phyloP scores from a whole-genome alignment of 2,797 vertebrate species.

The Chromis chromis region DNA sequence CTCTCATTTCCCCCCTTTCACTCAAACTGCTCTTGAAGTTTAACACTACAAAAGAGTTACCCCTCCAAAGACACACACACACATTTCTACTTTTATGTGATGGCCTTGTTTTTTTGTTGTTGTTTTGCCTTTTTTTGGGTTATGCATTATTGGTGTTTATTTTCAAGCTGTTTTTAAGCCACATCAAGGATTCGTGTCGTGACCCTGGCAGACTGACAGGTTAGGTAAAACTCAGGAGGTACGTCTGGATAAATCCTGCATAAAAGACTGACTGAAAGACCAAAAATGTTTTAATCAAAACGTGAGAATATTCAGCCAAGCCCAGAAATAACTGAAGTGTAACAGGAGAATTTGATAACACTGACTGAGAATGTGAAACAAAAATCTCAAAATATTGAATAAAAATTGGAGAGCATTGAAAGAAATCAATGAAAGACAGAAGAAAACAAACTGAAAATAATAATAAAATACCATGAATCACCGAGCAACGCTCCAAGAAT shows the following conservation, averaged over 20 bases:
- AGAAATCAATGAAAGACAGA: no score
- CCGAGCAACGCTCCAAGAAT: no score
- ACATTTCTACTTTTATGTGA: conserved; percentile 47
- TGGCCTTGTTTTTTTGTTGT: conserved; percentile 18
- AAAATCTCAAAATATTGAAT: neutral
- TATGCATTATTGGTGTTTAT: conserved; percentile 31
- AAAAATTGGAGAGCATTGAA: no score
- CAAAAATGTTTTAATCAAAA: neutral
- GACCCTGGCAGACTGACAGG: conserved; percentile 39
- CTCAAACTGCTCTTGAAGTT: conserved; percentile 76
- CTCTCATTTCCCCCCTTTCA: conserved; percentile 70
- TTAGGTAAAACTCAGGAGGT: neutral
- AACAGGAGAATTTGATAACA: neutral
- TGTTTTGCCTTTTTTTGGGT: neutral
- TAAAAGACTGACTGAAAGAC: conserved; percentile 1
- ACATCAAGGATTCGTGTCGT: conserved; percentile 8
- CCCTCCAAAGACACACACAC: conserved; percentile 35
- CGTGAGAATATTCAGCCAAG: neutral
- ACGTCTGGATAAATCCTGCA: conserved; percentile 13
- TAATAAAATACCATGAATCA: no score
- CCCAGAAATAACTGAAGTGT: neutral
- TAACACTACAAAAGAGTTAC: conserved; percentile 72
- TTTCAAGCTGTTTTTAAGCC: conserved; percentile 35
- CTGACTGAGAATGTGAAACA: neutral
- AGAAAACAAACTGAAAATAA: no score